Evolutionary conservation across 2,797 vertebrate species (phyloP).

Genomic region (Paratrypauchen microcephalus): DNA sequence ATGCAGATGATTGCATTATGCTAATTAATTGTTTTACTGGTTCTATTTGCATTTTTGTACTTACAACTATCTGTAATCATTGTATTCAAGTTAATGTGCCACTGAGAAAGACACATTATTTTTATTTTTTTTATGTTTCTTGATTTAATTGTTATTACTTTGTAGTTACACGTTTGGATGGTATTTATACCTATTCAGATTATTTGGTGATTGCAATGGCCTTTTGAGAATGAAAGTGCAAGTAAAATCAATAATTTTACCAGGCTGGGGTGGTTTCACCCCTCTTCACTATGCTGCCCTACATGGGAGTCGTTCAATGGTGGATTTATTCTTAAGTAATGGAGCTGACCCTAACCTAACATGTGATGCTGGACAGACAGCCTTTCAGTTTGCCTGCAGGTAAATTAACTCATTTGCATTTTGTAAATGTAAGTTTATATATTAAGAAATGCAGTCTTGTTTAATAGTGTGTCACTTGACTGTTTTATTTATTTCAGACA

Average conservation of each 20-base stretch:
- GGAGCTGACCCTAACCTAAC: slow-evolving; percentile 79
- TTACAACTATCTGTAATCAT: too few species aligned
- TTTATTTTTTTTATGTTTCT: too few species aligned
- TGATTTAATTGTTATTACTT: background rate
- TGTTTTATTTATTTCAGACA: slow-evolving; percentile 60
- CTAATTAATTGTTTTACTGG: too few species aligned
- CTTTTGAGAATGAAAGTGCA: background rate
- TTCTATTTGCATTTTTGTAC: background rate
- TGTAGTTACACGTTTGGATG: background rate
- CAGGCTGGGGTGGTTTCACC: slow-evolving; percentile 83
- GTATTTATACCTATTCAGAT: background rate
- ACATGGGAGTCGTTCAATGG: slow-evolving; percentile 74
- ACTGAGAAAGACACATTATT: background rate
- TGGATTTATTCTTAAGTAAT: slow-evolving; percentile 72
- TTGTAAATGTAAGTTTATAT: background rate
- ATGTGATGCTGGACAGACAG: slow-evolving; percentile 79
- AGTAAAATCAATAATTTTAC: background rate
- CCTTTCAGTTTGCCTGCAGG: slow-evolving; percentile 83
- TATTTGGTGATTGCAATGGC: background rate
- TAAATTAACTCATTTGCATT: slow-evolving; percentile 25
- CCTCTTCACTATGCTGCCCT: slow-evolving; percentile 80
- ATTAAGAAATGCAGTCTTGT: background rate
- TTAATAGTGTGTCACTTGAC: background rate
- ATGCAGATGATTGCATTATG: background rate
- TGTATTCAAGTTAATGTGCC: too few species aligned